These are phyloP conservation scores for Pardosa pseudoannulata DNA, from an alignment of 2,888 invertebrate species.

Conservation along the genomic window DNA sequence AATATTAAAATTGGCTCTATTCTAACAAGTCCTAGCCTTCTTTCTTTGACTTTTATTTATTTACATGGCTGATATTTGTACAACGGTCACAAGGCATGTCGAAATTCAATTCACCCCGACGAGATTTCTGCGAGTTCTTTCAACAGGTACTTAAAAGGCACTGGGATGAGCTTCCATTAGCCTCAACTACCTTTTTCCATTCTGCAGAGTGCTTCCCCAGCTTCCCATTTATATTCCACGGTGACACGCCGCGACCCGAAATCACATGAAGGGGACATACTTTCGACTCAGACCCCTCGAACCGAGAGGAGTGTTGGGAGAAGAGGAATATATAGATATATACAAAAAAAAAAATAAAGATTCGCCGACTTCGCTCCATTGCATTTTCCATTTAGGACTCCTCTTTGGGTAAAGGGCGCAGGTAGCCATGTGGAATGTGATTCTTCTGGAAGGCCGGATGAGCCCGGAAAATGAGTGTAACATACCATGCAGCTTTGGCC, in stretches of 20 bases:
- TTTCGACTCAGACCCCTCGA: constrained; percentile 14
- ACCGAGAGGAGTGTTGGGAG: background rate
- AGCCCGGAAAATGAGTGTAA: constrained; percentile 33
- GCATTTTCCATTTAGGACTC: constrained; percentile 63
- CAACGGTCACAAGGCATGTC: background rate
- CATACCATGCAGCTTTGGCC: constrained; percentile 23
- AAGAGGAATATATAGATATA: no score
- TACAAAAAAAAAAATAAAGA: constrained; percentile 14
- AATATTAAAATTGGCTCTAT: no score
- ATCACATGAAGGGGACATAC: constrained; percentile 26
- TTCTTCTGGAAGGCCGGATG: constrained; percentile 25
- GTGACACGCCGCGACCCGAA: constrained; percentile 45
- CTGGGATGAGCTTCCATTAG: constrained; percentile 43
- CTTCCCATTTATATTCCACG: constrained; percentile 32
- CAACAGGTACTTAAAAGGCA: background rate
- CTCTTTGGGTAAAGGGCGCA: constrained; percentile 21
- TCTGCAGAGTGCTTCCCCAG: constrained; percentile 18
- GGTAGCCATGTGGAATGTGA: constrained; percentile 60
- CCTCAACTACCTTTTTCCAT: constrained; percentile 40
- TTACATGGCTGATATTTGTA: background rate
- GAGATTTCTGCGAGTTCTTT: background rate
- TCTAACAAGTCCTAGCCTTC: no score
- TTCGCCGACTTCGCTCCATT: constrained; percentile 38
- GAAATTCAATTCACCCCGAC: constrained; percentile 2
- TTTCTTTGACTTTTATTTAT: background rate